A percentile compares a stretch with the other conserved stretches of the same genome.
Evolutionary conservation across 2,797 vertebrate genomes (phyloP).

Genomic region (Gastrophryne carolinensis): DNA sequence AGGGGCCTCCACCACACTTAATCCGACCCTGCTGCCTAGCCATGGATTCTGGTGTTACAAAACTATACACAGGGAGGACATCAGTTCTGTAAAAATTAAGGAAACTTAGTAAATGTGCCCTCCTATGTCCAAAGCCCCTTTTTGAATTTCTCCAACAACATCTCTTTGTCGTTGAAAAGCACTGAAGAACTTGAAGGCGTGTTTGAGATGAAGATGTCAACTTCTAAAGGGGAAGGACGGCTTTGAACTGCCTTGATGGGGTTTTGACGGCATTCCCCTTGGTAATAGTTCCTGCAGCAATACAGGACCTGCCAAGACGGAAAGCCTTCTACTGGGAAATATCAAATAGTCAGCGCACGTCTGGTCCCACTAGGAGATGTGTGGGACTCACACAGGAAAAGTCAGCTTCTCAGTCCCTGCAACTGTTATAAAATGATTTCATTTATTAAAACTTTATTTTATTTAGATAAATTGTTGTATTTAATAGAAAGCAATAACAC

Average conservation of each 20-base stretch:
- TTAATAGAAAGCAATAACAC: background rate
- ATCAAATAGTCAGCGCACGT: constrained; percentile 20
- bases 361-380: background rate
- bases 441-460: too few species aligned
- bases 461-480: background rate
- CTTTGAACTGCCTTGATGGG: constrained; percentile 40
- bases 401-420: background rate
- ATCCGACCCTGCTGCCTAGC: too few species aligned
- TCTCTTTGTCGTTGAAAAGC: constrained; percentile 6
- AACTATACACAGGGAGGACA: too few species aligned
- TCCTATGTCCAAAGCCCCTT: too few species aligned
- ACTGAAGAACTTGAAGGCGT: background rate
- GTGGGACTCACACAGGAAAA: background rate
- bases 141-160: constrained; percentile 23
- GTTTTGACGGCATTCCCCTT: background rate
- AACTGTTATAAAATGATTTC: background rate
- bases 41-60: too few species aligned
- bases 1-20: too few species aligned
- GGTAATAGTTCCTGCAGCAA: constrained; percentile 21
- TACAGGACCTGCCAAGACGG: background rate
- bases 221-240: constrained; percentile 17
- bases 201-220: constrained; percentile 29
- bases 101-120: too few species aligned
- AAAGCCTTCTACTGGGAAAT: constrained; percentile 5
- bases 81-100: too few species aligned